phyloP scores from a whole-genome alignment of 1,140 invertebrate species.

The Drosophila gunungcola region DNA sequence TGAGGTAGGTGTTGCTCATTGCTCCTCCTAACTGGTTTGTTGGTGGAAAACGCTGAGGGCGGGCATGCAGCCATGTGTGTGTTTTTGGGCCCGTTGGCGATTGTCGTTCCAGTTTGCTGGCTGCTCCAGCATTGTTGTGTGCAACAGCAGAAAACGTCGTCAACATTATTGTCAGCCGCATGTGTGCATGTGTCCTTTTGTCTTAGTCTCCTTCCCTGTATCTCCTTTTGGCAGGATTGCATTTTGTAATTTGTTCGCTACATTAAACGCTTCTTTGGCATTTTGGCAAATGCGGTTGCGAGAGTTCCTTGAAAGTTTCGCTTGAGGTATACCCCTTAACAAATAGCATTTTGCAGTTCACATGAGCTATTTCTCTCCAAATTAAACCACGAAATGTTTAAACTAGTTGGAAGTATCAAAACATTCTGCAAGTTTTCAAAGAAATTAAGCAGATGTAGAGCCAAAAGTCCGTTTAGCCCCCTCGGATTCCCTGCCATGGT shows the following conservation, averaged over 20 bases:
- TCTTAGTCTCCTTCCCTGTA: slow-evolving; percentile 3
- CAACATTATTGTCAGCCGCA: slow-evolving; percentile 59
- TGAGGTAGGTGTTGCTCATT: slow-evolving; percentile 37
- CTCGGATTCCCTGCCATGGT: slow-evolving; percentile 8
- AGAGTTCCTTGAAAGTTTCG: slow-evolving; percentile 1
- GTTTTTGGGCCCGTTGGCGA: slow-evolving; percentile 29
- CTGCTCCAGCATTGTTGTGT: slow-evolving; percentile 48
- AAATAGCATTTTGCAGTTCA: not conserved
- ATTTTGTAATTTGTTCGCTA: slow-evolving; percentile 59
- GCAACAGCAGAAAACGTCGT: slow-evolving; percentile 73
- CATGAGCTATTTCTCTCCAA: not conserved
- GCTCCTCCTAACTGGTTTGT: slow-evolving; percentile 12
- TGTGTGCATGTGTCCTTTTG: slow-evolving; percentile 32
- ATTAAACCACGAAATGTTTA: not conserved
- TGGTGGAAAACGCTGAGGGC: slow-evolving; percentile 5
- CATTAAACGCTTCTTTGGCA: slow-evolving; percentile 38
- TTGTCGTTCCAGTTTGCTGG: slow-evolving; percentile 57
- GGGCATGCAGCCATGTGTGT: slow-evolving; percentile 31
- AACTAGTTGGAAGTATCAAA: not conserved
- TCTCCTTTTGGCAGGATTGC: slow-evolving; percentile 36
- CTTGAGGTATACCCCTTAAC: slow-evolving; percentile 1
- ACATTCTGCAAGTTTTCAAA: slow-evolving; percentile 10
- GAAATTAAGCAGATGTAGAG: slow-evolving; percentile 54
- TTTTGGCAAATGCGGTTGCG: slow-evolving; percentile 8
- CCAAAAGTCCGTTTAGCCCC: not conserved